Evolutionary conservation across 2,113 vertebrate species (phyloP).

Genomic region (Sigmodon hispidus): DNA sequence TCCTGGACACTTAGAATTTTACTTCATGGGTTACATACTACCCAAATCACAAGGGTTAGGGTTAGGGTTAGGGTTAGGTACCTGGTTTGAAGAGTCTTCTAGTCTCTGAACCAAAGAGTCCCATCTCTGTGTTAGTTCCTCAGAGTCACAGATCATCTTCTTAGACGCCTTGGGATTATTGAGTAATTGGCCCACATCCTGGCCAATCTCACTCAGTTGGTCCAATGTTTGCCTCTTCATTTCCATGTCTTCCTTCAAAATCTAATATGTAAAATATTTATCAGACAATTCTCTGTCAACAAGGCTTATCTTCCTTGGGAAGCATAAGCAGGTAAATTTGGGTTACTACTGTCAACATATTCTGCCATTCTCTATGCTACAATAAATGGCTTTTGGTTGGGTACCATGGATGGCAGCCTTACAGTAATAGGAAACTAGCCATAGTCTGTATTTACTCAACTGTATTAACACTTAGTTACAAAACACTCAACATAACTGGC

Average conservation of each 20-base stretch:
- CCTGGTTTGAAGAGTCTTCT: conserved; percentile 97
- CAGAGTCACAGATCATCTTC: conserved; percentile 90
- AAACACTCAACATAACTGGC: not conserved
- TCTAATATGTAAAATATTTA: conserved; percentile 83
- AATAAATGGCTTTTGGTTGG: not conserved
- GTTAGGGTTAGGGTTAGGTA: too few species aligned
- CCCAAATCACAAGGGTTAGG: not conserved
- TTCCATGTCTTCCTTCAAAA: conserved; percentile 97
- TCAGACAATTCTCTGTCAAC: conserved; percentile 45
- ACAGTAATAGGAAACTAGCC: not conserved
- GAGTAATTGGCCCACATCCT: conserved; percentile 91
- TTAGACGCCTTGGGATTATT: conserved; percentile 85
- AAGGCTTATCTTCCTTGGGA: not conserved
- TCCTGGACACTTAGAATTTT: not conserved
- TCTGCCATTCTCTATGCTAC: not conserved
- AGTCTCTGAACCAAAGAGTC: conserved; percentile 96
- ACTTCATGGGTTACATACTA: not conserved
- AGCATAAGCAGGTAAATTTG: not conserved
- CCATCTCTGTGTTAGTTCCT: conserved; percentile 95
- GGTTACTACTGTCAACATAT: not conserved
- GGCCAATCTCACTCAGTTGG: conserved; percentile 93
- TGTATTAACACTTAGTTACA: not conserved
- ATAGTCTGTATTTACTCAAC: not conserved
- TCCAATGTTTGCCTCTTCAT: conserved; percentile 93
- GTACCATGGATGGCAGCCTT: not conserved